Evolutionary conservation across 2,888 invertebrate genomes (phyloP), one percentile per base, ranked within the genome.

Genomic region (Automeris io): DNA sequence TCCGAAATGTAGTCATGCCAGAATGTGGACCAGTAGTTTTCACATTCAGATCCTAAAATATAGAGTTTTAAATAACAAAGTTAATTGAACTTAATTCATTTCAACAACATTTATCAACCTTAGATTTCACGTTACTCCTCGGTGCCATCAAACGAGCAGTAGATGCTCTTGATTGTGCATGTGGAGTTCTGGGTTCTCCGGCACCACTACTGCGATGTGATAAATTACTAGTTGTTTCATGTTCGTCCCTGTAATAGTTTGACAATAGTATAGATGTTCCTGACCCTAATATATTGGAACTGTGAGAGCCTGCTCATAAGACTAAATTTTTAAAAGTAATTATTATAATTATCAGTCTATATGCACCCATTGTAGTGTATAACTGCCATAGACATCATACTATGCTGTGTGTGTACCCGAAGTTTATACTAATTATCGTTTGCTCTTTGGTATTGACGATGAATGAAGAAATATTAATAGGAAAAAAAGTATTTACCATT

Each of bases 181-280:
- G 56, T 2, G 49, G 37, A 21, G 49, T 45, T 29, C 70, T 64
- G 2, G 71, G 71, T 31, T 81, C 81, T 1, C 78, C 79, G 1
- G 64, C 69, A n/a, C 67, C 75, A 44, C 62, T 67, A n/a, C 63
- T 62, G 34, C 63, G 63, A 18, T 66, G 63, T 13, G 62, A 42
- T 19, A 49, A 41, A 39, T 45, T 46, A 40, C 43, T 55, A 37
- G 38, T 43, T 26, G 45, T 32, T 18, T 68, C 64, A 33, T 43
- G 50, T 18, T 51, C 59, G 18, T 63, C 61, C 42, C 67, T 71
- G 39, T 2, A 45, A 33, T 22, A 16, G n/a, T 19, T 6, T 19
- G 3, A 4, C 2, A 16, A 29, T 11, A 19, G n/a, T n/a, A n/a
- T 5, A 19, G 19, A 19, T 6, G 6, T 5, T 19, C 4, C 3